phyloP scores from a whole-genome alignment of 1,140 invertebrate genomes.

The Ruditapes philippinarum region DNA sequence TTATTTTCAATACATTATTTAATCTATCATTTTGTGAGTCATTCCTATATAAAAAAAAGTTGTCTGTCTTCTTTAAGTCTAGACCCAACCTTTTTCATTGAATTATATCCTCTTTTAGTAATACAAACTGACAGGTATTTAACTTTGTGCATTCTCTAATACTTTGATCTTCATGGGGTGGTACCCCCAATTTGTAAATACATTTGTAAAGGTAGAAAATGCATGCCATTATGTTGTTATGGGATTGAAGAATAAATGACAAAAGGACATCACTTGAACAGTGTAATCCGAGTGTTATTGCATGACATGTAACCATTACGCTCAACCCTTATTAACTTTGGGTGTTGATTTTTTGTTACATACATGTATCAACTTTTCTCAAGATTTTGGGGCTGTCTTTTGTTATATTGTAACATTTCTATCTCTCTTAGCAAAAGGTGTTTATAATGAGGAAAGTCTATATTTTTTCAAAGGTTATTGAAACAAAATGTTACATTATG shows the following conservation, averaged over 20 bases:
- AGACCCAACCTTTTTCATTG: background rate
- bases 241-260: background rate
- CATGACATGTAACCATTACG: constrained; percentile 1
- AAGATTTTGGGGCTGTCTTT: too few relatives aligned
- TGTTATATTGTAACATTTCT: too few relatives aligned
- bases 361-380: background rate
- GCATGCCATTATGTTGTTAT: background rate
- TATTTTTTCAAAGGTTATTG: too few relatives aligned
- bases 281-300: constrained; percentile 10
- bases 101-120: constrained; percentile 17
- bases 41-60: background rate
- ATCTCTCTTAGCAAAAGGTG: too few relatives aligned
- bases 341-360: background rate
- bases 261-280: background rate
- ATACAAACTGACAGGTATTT: constrained; percentile 23
- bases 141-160: background rate
- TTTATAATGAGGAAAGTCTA: too few relatives aligned
- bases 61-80: background rate
- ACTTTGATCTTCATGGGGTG: constrained; percentile 27
- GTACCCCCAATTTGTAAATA: constrained; percentile 37
- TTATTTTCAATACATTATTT: too few relatives aligned
- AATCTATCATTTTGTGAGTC: background rate
- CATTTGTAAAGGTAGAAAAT: background rate
- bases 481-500: too few relatives aligned
- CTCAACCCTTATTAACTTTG: background rate